phyloP scores from a whole-genome alignment of 2,113 vertebrate genomes.

The Seriola rivoliana region DNA sequence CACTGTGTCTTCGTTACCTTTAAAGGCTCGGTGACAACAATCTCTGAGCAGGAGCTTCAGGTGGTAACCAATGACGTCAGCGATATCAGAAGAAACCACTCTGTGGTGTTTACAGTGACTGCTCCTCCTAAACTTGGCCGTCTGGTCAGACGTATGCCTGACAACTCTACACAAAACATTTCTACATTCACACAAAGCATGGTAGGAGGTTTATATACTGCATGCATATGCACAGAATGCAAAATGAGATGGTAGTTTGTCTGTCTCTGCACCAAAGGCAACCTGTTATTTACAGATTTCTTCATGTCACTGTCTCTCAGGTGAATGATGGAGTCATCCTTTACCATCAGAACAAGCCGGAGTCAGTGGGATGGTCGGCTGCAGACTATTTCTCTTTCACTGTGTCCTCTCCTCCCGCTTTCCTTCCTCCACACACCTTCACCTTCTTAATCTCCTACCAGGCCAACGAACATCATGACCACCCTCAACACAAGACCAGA shows the following conservation, averaged over 20 bases:
- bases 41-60: conserved; percentile 86
- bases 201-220: conserved; percentile 74
- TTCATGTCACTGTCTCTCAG: conserved; percentile 65
- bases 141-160: conserved; percentile 79
- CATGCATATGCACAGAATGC: background rate
- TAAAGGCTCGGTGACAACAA: conserved; percentile 84
- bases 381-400: conserved; percentile 89
- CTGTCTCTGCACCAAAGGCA: background rate
- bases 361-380: conserved; percentile 82
- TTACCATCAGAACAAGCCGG: conserved; percentile 84
- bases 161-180: conserved; percentile 83
- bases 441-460: conserved; percentile 87
- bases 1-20: background rate
- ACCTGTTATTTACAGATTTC: background rate
- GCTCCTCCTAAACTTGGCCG: conserved; percentile 85
- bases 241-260: background rate
- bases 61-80: conserved; percentile 86
- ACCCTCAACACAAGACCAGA: conserved; percentile 71
- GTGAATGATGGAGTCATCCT: conserved; percentile 85
- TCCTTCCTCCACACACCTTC: conserved; percentile 86
- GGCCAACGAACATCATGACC: conserved; percentile 58
- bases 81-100: conserved; percentile 82
- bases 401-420: conserved; percentile 85
- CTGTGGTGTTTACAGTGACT: conserved; percentile 83
- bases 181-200: conserved; percentile 89